These are phyloP conservation scores for Drosophila tsacasi DNA, from an alignment of 1,140 invertebrate species.

Conservation along the genomic window DNA sequence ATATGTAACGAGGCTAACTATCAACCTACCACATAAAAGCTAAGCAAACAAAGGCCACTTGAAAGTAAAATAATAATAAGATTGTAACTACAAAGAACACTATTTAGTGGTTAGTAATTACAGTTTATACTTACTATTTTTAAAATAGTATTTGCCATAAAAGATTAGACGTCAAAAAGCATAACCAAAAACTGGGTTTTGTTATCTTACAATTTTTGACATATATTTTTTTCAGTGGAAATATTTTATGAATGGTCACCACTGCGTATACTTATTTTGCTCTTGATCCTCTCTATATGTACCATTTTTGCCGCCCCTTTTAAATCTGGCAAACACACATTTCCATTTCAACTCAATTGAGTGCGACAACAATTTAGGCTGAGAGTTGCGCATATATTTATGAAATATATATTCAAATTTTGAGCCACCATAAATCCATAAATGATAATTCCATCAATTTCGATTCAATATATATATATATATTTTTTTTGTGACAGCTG, in stretches of 20 bases:
- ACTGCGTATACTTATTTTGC: neutral
- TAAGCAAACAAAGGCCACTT: neutral
- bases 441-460: conserved; percentile 39
- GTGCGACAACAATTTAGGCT: conserved; percentile 5
- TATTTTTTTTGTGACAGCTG: neutral
- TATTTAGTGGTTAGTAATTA: neutral
- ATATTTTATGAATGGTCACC: neutral
- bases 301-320: neutral
- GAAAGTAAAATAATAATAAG: neutral
- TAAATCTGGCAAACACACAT: neutral
- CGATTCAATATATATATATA: neutral
- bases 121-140: neutral
- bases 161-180: no score
- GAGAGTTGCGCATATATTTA: neutral
- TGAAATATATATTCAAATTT: conserved; percentile 1
- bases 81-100: neutral
- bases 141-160: no score
- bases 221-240: neutral
- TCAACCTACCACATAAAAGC: conserved; percentile 15
- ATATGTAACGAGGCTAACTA: conserved; percentile 23
- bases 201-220: no score
- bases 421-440: conserved; percentile 19
- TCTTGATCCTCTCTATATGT: neutral
- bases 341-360: conserved; percentile 8
- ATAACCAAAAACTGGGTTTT: no score